Evolutionary conservation across 2,888 invertebrate species (phyloP), one percentile per base, ranked within the genome.

Genomic region (Plusia festucae): DNA sequence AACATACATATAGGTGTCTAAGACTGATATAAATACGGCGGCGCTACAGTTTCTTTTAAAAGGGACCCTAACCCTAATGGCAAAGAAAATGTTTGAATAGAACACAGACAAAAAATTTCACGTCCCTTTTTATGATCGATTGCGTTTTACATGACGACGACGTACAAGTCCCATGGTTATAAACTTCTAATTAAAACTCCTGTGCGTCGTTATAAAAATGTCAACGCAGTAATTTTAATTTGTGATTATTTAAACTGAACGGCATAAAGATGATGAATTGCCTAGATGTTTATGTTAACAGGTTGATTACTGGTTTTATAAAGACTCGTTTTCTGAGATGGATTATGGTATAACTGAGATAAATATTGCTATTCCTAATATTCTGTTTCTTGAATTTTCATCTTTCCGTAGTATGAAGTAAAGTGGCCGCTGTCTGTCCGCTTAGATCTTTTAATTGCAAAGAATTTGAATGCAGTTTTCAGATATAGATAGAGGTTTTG

Each of bases 191-290:
- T 76, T 70, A 65, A 73, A 59, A 51, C 57, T 53, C 52, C 58
- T 55, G 56, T 68, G 71, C 40, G 52, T 22, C 60, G 52, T 63
- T 59, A 69, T 82, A 78, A 84, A 82, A 74, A 80, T 76, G 80
- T 82, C 72, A 73, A 32, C 74, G 54, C 53, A n/a, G 44, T 51
- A 63, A 68, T 73, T 66, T 66, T 65, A 40, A 68, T 68, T 60
- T 54, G 58, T 75, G 69, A 82, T 80, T 75, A 80, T 69, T 66
- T 60, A 68, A 68, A 73, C 59, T 54, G 58, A 65, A 56, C 27
- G 58, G 58, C 9, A 67, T 73, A 67, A 49, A 62, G 18, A 55
- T 61, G 69, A 62, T 65, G 46, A 53, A 70, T 70, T 51, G 62
- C 49, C 51, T 27, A 54, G 60, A 65, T 62, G 58, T 40, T 13